phyloP scores from a whole-genome alignment of 2,113 vertebrate genomes.

The Corvus moneduloides region DNA sequence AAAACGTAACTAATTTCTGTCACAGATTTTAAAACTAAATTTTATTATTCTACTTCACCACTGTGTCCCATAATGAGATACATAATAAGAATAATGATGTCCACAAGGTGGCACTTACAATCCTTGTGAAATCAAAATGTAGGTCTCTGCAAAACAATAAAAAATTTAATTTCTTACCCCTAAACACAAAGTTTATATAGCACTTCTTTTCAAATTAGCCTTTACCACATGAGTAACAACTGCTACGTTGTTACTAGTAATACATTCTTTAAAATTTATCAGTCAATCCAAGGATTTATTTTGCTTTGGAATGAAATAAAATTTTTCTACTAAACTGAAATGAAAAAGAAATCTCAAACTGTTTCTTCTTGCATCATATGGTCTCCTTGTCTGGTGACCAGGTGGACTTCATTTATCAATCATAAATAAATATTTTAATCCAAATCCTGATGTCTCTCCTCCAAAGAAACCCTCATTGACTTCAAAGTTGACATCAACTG shows the following conservation, averaged over 20 bases:
- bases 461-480: neutral
- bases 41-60: neutral
- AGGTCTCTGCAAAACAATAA: neutral
- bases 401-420: conserved; percentile 2
- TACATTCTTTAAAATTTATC: neutral
- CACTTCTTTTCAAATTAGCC: neutral
- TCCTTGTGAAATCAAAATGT: neutral
- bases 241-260: neutral
- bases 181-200: neutral
- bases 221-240: neutral
- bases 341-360: neutral
- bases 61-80: neutral
- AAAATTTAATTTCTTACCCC: neutral
- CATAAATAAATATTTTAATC: neutral
- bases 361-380: neutral
- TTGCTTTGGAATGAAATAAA: neutral
- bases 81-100: neutral
- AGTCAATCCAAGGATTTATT: neutral
- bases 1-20: neutral
- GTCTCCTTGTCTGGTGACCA: neutral
- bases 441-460: neutral
- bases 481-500: neutral
- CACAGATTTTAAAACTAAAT: neutral
- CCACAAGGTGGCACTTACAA: conserved; percentile 68
- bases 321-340: neutral